Evolutionary conservation across 92 coral and sea anemone genomes (phyloP).

Genomic region (Porites cylindrica): DNA sequence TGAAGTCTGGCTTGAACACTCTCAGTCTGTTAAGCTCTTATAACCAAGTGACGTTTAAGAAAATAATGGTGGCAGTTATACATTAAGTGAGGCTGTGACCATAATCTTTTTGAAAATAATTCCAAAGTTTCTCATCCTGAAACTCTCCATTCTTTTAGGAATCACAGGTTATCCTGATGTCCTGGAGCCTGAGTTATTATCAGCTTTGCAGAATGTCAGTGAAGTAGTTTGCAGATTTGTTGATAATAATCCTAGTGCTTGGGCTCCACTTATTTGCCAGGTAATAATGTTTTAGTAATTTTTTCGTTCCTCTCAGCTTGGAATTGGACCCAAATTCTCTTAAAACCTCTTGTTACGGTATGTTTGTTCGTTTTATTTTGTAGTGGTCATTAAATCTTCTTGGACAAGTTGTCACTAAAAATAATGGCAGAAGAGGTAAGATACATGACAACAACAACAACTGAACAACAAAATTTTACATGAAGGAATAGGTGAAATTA

Average conservation of each 20-base stretch:
- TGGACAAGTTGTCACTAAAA: constrained; percentile 95
- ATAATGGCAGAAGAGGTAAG: constrained; percentile 82
- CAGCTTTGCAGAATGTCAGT: constrained; percentile 89
- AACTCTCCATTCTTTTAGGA: not conserved
- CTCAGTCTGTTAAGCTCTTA: no score
- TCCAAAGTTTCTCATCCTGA: no score
- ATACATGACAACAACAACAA: no score
- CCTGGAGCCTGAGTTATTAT: constrained; percentile 80
- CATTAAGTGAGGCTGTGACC: no score
- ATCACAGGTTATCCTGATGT: constrained; percentile 58
- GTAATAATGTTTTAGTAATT: constrained; percentile 34
- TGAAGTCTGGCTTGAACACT: no score
- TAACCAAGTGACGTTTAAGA: no score
- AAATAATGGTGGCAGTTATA: no score
- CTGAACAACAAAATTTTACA: no score
- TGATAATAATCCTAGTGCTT: constrained; percentile 88
- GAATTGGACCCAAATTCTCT: not conserved
- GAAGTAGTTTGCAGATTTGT: constrained; percentile 90
- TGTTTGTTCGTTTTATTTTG: not conserved
- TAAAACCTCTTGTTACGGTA: no score
- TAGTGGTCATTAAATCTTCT: constrained; percentile 97
- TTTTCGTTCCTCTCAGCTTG: not conserved
- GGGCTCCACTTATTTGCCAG: constrained; percentile 97
- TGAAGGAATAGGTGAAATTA: no score
- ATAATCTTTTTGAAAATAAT: no score